Conservation (phyloP, 2,888 invertebrate genomes). For the Halocaridina rubra region DNA sequence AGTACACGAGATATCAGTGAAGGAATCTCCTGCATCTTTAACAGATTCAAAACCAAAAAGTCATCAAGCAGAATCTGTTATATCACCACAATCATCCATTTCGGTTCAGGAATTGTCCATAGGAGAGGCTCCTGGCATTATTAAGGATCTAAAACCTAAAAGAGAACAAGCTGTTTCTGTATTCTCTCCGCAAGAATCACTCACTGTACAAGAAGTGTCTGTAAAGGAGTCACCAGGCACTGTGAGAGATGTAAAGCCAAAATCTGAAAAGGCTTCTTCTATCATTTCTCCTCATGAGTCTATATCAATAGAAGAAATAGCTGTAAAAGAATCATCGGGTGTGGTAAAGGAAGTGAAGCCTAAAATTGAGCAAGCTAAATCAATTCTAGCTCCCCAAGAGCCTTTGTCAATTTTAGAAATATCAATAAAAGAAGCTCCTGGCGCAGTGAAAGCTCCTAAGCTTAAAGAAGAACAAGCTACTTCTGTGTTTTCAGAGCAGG, state of each 20-base stretch:
- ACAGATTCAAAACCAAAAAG: constrained; percentile 18
- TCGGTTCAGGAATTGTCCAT: constrained; percentile 39
- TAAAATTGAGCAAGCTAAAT: constrained; percentile 25
- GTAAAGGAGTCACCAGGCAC: constrained; percentile 65
- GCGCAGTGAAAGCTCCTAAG: constrained; percentile 10
- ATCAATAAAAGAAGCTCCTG: constrained; percentile 65
- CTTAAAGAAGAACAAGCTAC: constrained; percentile 60
- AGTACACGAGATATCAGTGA: constrained; percentile 27
- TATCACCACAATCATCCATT: constrained; percentile 22
- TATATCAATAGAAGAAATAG: constrained; percentile 18
- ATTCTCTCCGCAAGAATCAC: constrained; percentile 29
- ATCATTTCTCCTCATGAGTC: constrained; percentile 29
- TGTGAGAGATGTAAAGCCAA: constrained; percentile 15
- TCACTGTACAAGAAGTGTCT: constrained; percentile 35
- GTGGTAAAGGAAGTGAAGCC: constrained; percentile 17
- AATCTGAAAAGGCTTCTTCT: constrained; percentile 24
- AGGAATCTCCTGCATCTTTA: constrained; percentile 3
- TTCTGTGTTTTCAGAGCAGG: constrained; percentile 43
- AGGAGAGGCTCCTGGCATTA: constrained; percentile 9
- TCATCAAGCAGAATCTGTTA: constrained; percentile 17
- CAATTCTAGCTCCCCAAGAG: constrained; percentile 34
- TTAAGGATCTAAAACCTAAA: constrained; percentile 19
- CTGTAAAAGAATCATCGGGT: constrained; percentile 33
- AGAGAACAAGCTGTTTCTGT: constrained; percentile 40
- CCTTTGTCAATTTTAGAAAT: constrained; percentile 64